These are phyloP conservation scores for Phataginus tricuspis DNA, from an alignment of 2,797 vertebrate species.

Conservation along the genomic window DNA sequence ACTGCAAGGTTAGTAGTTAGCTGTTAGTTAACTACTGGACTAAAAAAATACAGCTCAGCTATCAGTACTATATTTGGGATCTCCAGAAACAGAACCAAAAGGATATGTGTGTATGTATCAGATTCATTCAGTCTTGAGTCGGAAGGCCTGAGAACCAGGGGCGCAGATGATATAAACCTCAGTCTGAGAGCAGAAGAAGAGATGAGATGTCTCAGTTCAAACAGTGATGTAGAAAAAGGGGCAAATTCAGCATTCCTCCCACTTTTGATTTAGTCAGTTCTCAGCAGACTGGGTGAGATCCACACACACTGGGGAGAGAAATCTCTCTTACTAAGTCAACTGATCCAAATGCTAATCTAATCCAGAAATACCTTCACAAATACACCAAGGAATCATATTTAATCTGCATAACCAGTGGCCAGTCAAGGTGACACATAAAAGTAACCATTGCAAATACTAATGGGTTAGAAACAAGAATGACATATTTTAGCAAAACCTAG, in stretches of 20 bases:
- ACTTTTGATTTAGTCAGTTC: not conserved
- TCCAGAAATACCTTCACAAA: not conserved
- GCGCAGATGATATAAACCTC: not conserved
- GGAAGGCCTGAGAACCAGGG: not conserved
- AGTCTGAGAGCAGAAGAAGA: not conserved
- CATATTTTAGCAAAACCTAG: not conserved
- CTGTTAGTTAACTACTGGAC: not conserved
- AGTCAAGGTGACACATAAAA: not conserved
- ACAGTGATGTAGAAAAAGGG: not conserved
- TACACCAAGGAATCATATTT: not conserved
- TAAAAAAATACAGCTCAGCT: not conserved
- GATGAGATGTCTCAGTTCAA: not conserved
- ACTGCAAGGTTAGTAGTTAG: not conserved
- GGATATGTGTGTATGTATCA: not conserved
- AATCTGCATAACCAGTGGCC: not conserved
- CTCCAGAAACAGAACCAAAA: not conserved
- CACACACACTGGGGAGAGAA: not conserved
- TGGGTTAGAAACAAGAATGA: not conserved
- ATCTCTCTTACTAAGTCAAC: not conserved
- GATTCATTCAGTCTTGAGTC: not conserved
- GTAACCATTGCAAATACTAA: not conserved
- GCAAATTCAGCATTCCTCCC: not conserved
- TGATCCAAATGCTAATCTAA: not conserved
- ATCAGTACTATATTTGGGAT: not conserved
- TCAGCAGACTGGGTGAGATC: too few relatives aligned